phyloP scores from a whole-genome alignment of 1,140 invertebrate species.

The Nymphalis io region DNA sequence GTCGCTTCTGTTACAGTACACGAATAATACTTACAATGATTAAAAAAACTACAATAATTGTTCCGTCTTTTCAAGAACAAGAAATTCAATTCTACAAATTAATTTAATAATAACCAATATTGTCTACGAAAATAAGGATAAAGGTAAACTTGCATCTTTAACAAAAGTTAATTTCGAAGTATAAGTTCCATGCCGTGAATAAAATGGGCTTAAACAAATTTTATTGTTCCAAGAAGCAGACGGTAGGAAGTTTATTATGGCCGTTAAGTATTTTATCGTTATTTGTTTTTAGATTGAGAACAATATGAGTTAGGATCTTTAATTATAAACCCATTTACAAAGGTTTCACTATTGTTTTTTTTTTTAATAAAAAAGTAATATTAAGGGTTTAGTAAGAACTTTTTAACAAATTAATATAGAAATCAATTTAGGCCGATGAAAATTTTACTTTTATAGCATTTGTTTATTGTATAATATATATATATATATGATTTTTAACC shows the following conservation, averaged over 20 bases:
- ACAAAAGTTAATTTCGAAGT: conserved; percentile 7
- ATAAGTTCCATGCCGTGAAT: background rate
- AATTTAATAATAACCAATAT: too few relatives aligned
- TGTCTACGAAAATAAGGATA: conserved; percentile 1
- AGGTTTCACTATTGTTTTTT: background rate
- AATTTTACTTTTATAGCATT: too few relatives aligned
- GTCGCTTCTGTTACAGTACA: too few relatives aligned
- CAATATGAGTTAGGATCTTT: background rate
- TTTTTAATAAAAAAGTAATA: background rate
- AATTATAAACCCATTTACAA: background rate
- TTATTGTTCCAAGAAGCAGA: conserved; percentile 24
- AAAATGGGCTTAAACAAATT: conserved; percentile 31
- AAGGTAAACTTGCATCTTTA: background rate
- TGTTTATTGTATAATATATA: too few relatives aligned
- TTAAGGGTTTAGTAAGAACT: background rate
- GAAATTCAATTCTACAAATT: too few relatives aligned
- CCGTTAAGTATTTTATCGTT: conserved; percentile 38
- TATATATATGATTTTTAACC: too few relatives aligned
- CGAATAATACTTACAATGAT: too few relatives aligned
- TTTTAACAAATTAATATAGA: background rate
- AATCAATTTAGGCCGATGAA: too few relatives aligned
- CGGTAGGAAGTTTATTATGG: conserved; percentile 33
- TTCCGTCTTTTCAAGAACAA: too few relatives aligned
- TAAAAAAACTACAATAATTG: too few relatives aligned
- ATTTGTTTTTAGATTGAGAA: conserved; percentile 22